Base-by-base conservation (phyloP, 2,888 invertebrate genomes). In the Oxytorus armatus region DNA sequence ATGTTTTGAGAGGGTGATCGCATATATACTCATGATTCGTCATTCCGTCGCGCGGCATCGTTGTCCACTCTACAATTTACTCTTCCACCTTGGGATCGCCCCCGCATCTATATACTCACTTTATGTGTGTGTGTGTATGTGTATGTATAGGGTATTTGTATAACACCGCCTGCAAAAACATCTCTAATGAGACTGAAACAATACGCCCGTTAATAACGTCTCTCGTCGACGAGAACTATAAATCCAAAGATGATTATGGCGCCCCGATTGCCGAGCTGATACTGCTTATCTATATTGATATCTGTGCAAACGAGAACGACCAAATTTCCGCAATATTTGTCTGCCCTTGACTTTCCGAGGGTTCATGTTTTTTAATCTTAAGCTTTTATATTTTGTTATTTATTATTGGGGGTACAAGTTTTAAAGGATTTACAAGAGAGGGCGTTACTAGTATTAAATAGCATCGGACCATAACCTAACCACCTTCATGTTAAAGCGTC, bases 1-100 rank as follows among this genome's bases (percentile, higher is more conserved):
- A 57, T 33, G 51, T 55, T 57, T 66, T 65, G 33, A 65, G 65
- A 57, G 63, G 42, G 73, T 25, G 73, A 69, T 70, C 72, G 75
- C 76, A 36, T n/a, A n/a, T n/a, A n/a, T n/a, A n/a, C 47, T 72
- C 49, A 63, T 65, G 63, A 79, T 79, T 77, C 70, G 66, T 81
- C 77, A 79, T 81, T 78, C 25, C 44, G 36, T 59, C 29, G 55
- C 44, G 69, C 59, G 61, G 4, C 33, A 21, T 76, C 25, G 68
- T n/a, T 14, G 23, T 73, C 39, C 65, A 69, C 69, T 74, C 61
- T 77, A 47, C 59, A 77, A 82, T 79, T 82, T 65, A 36, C 61
- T 76, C 73, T 68, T 70, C 23, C 16, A 55, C 39, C n/a, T 73
- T 21, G 10, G 29, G 10, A 11, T 14, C 21, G 1, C 11, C 16